These are phyloP conservation scores for Junonia oenone DNA, from an alignment of 2,888 invertebrate genomes.

Conservation along the genomic window DNA sequence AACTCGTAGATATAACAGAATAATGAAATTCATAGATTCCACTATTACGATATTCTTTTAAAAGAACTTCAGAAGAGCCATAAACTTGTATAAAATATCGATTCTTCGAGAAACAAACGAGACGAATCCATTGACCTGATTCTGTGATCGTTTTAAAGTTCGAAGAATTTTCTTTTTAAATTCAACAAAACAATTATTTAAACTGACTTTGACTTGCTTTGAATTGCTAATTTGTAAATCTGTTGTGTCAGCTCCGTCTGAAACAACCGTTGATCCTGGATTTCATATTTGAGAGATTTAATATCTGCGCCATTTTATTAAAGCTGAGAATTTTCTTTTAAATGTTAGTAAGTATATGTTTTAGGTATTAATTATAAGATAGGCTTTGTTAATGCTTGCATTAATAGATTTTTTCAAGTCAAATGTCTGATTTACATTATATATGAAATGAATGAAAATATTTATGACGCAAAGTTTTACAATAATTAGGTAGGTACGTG, in stretches of 20 bases:
- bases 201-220: not conserved
- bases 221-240: not conserved
- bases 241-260: not conserved
- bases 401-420: no score
- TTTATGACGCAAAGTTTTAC: no score
- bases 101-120: not conserved
- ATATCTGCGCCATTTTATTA: no score
- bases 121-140: not conserved
- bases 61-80: not conserved
- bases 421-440: no score
- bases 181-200: not conserved
- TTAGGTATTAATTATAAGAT: no score
- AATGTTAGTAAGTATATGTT: no score
- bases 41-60: not conserved
- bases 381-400: no score
- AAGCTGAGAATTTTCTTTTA: no score
- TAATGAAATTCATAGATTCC: not conserved
- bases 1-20: not conserved
- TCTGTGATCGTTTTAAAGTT: not conserved
- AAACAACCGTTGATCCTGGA: no score
- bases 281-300: no score
- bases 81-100: not conserved
- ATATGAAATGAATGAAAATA: no score
- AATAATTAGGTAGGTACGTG: no score
- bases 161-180: not conserved